These are phyloP conservation scores for Elysia crispata DNA, from an alignment of 2,888 invertebrate species.

Conservation along the genomic window DNA sequence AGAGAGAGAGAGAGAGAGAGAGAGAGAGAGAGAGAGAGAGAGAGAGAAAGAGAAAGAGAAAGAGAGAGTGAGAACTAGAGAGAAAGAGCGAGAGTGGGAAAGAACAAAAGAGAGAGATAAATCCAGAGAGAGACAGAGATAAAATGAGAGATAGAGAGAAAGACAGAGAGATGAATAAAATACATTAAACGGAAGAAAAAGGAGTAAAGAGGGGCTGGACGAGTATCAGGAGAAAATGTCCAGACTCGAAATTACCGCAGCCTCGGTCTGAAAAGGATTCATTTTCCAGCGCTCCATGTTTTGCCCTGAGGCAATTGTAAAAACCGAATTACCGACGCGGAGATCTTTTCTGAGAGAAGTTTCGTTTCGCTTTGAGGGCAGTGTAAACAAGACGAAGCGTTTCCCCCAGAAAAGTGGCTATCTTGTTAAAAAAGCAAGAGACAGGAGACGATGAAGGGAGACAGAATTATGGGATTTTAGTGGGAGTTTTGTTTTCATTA, in stretches of 20 bases:
- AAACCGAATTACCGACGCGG: constrained; percentile 45
- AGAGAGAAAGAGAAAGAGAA: not conserved
- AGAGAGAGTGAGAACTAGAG: not conserved
- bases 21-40: not conserved
- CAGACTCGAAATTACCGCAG: constrained; percentile 32
- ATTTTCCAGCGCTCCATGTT: constrained; percentile 16
- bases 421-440: constrained; percentile 26
- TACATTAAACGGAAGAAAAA: constrained; percentile 27
- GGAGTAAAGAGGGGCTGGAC: no score
- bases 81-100: not conserved
- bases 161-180: constrained; percentile 24
- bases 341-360: constrained; percentile 29
- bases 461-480: constrained; percentile 24
- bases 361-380: constrained; percentile 27
- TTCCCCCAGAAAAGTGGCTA: constrained; percentile 27
- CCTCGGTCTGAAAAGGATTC: constrained; percentile 33
- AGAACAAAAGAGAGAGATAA: not conserved
- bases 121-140: constrained; percentile 12
- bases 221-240: no score
- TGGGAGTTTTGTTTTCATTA: constrained; percentile 22
- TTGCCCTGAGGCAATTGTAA: constrained; percentile 43
- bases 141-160: constrained; percentile 2
- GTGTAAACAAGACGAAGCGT: constrained; percentile 23
- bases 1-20: not conserved
- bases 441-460: not conserved